Evolutionary conservation across 1,140 invertebrate genomes (phyloP).

Genomic region (Hylyphantes graminicola): DNA sequence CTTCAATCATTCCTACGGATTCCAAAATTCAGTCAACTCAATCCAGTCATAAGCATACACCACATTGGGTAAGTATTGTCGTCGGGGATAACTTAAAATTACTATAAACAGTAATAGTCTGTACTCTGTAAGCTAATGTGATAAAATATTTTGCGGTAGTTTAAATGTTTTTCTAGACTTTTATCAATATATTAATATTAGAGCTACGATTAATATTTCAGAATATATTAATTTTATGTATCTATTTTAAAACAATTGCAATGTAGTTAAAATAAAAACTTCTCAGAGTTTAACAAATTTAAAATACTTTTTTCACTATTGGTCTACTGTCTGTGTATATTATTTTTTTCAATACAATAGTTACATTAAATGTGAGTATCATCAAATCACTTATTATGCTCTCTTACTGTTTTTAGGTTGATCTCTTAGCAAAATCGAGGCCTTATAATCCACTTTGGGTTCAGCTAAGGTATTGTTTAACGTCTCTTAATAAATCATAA

Average conservation of each 20-base stretch:
- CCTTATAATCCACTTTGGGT: slow-evolving; percentile 85
- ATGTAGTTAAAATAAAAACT: too few relatives aligned
- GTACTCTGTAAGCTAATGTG: not conserved
- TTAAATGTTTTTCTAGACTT: not conserved
- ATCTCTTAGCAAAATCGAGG: slow-evolving; percentile 68
- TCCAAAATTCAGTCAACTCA: slow-evolving; percentile 62
- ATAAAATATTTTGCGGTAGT: not conserved
- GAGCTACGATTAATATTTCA: too few relatives aligned
- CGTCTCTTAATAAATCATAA: not conserved
- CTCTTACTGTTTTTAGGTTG: slow-evolving; percentile 64
- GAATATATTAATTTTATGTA: not conserved
- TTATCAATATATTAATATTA: too few relatives aligned
- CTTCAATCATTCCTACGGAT: slow-evolving; percentile 75
- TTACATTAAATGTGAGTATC: not conserved
- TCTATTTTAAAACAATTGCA: not conserved
- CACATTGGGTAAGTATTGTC: slow-evolving; percentile 68
- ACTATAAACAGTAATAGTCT: not conserved
- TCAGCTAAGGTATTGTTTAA: slow-evolving; percentile 74
- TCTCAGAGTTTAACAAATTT: too few relatives aligned
- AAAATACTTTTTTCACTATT: not conserved
- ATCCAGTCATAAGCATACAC: slow-evolving; percentile 64
- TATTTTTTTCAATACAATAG: too few relatives aligned
- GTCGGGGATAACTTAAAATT: too few relatives aligned
- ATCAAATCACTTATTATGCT: not conserved
- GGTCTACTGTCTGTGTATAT: not conserved